Evolutionary conservation across 53 echinoderm and acorn worm genomes (phyloP), one percentile per base, ranked within the genome.

Genomic region (Henricia sp.): DNA sequence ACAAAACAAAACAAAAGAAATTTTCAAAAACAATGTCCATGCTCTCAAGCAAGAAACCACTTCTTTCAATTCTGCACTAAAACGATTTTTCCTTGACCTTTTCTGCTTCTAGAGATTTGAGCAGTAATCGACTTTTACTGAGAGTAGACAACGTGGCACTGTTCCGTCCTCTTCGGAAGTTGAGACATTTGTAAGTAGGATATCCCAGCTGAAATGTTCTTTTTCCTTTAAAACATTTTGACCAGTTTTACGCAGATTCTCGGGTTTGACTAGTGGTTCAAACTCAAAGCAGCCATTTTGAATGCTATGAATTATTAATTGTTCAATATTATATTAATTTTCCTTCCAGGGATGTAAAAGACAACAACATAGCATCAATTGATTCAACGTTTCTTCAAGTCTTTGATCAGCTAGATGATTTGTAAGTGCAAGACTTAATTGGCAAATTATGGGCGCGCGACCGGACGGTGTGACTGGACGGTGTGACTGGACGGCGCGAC

Each of bases 291-390:
- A 3, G 29, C 26, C 10, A 21, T 19, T 4, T 19, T n/a, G 30
- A 27, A 62, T 3, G 4, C 29, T 35, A 8, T 0, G 17, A 20
- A 74, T 37, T 1, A 23, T 1, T 35, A 0, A 52, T 24, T 32
- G 3, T 14, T 57, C 33, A 25, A 6, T 30, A 48, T 1, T 41
- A 25, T 48, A 25, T 59, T 48, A 40, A 43, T 34, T 54, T 36
- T 23, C 60, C 21, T 74, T 39, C 14, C 68, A 90, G 90, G 34
- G 86, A 82, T 28, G 36, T 90, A 11, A 26, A 56, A 20, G 36
- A 67, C 38, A 90, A 90, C 83, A 58, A 68, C 37, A 86, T 90
- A 36, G 52, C 62, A 39, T 82, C 74, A 5, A 86, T 90, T 29
- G 44, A 82, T 25, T 0, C 36, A 6, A 71, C 72, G 48, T 82